Conservation (phyloP, 2,888 invertebrate species). For the Junonia oenone region DNA sequence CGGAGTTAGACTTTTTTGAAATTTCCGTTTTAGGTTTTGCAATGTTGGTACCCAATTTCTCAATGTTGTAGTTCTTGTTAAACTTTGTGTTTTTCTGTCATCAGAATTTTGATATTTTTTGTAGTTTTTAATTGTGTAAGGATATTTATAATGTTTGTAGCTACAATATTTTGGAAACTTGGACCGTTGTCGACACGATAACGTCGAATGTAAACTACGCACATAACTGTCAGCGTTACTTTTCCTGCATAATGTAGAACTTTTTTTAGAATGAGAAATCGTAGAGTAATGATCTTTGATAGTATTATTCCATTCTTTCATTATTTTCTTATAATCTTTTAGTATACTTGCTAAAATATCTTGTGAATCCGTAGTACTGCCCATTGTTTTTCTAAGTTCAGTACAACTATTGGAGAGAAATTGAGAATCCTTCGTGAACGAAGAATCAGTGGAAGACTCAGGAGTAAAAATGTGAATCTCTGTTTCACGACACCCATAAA, state of each 20-base stretch:
- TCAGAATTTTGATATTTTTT: slow-evolving; percentile 39
- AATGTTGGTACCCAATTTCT: slow-evolving; percentile 55
- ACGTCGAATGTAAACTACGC: slow-evolving; percentile 59
- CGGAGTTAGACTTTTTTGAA: slow-evolving; percentile 54
- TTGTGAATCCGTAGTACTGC: slow-evolving; percentile 43
- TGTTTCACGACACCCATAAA: slow-evolving; percentile 60
- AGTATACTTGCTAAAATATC: slow-evolving; percentile 55
- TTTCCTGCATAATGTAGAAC: slow-evolving; percentile 43
- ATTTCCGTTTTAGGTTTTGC: slow-evolving; percentile 56
- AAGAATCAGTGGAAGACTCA: slow-evolving; percentile 50
- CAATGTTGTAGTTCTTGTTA: slow-evolving; percentile 49
- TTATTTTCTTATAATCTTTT: slow-evolving; percentile 68
- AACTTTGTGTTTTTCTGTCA: slow-evolving; percentile 51
- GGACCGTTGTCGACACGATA: slow-evolving; percentile 54
- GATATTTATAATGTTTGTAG: slow-evolving; percentile 49
- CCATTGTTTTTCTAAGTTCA: slow-evolving; percentile 61
- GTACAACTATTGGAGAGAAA: slow-evolving; percentile 65
- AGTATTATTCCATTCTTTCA: slow-evolving; percentile 73
- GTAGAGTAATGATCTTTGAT: slow-evolving; percentile 61
- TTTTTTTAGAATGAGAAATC: slow-evolving; percentile 47
- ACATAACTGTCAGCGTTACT: slow-evolving; percentile 57
- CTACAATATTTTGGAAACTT: slow-evolving; percentile 45
- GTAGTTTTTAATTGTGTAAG: slow-evolving; percentile 43
- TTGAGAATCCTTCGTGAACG: slow-evolving; percentile 59
- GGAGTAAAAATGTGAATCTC: slow-evolving; percentile 50